These are phyloP conservation scores for Neoscelio sp. DNA, from an alignment of 2,888 invertebrate genomes.

Conservation along the genomic window DNA sequence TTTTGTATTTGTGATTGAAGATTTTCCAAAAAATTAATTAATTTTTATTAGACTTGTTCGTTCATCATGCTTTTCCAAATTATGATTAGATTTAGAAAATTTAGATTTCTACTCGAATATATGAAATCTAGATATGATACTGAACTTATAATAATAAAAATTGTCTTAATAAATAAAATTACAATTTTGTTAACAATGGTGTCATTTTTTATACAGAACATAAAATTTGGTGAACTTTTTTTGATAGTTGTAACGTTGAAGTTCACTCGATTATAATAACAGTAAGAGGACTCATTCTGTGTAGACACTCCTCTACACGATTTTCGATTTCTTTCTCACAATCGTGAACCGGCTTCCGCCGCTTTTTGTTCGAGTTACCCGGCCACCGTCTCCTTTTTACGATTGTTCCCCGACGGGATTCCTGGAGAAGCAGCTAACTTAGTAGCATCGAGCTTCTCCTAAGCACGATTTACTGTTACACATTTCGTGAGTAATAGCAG, in stretches of 20 bases:
- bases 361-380: slow-evolving; percentile 61
- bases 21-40: no score
- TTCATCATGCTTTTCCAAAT: no score
- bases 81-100: no score
- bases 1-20: no score
- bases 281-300: slow-evolving; percentile 31
- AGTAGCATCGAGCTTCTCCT: slow-evolving; percentile 57
- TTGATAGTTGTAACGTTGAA: slow-evolving; percentile 17
- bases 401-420: slow-evolving; percentile 67
- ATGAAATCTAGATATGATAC: no score
- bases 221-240: slow-evolving; percentile 46
- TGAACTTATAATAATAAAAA: no score
- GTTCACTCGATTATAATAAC: slow-evolving; percentile 55
- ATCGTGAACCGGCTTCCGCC: slow-evolving; percentile 65
- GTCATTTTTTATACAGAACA: slow-evolving; percentile 5
- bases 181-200: no score
- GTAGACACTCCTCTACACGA: slow-evolving; percentile 36
- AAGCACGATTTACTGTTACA: slow-evolving; percentile 56
- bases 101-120: no score
- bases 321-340: slow-evolving; percentile 67
- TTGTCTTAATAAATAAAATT: no score
- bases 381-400: slow-evolving; percentile 68
- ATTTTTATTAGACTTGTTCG: no score
- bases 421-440: slow-evolving; percentile 67
- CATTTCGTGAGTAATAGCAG: slow-evolving; percentile 66